phyloP scores from a whole-genome alignment of 2,888 invertebrate genomes.

The Mechanitis mazaeus region DNA sequence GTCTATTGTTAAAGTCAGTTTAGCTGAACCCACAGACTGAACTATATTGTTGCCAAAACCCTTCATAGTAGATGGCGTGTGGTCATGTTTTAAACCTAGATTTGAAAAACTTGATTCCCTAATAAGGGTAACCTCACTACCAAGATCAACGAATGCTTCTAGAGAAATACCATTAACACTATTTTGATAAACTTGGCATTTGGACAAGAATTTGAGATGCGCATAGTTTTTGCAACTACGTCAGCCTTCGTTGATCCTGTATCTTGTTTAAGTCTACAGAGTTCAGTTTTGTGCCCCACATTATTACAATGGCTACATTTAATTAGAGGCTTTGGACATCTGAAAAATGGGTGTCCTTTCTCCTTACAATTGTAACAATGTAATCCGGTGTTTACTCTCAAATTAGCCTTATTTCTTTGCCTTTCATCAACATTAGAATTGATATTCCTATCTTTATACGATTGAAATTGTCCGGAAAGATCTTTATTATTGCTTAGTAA shows the following conservation, averaged over 20 bases:
- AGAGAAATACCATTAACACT: slow-evolving; percentile 1
- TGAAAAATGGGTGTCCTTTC: too few species aligned
- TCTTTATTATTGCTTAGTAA: background rate
- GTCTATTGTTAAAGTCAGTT: slow-evolving; percentile 19
- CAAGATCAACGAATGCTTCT: slow-evolving; percentile 14
- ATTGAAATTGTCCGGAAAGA: too few species aligned
- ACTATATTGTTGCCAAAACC: slow-evolving; percentile 29
- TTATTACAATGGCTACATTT: too few species aligned
- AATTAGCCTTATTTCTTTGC: too few species aligned
- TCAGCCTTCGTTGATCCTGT: background rate
- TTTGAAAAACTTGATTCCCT: slow-evolving; percentile 9
- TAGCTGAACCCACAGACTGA: slow-evolving; percentile 15
- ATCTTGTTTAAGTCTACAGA: background rate
- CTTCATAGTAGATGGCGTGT: slow-evolving; percentile 17
- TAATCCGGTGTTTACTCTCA: too few species aligned
- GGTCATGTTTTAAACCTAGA: slow-evolving; percentile 19
- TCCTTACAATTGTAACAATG: too few species aligned
- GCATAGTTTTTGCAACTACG: background rate
- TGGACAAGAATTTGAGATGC: background rate
- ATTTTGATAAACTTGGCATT: slow-evolving; percentile 10
- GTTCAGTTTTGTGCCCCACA: background rate
- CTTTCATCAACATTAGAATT: too few species aligned
- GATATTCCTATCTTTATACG: too few species aligned
- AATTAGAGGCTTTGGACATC: too few species aligned
- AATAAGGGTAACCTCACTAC: slow-evolving; percentile 18